phyloP scores from a whole-genome alignment of 2,797 vertebrate genomes.

The Peromyscus eremicus region DNA sequence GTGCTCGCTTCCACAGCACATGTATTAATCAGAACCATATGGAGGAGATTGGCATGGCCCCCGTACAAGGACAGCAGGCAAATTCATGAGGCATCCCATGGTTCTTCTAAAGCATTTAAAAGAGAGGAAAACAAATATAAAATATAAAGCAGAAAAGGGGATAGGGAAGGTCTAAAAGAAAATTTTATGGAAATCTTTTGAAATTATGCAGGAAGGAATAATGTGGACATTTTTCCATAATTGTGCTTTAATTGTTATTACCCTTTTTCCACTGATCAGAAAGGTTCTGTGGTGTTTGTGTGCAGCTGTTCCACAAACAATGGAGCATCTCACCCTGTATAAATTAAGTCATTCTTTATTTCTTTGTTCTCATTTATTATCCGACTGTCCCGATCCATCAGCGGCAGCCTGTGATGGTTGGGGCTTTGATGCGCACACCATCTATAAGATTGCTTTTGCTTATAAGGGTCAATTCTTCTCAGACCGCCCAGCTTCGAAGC shows the following conservation, averaged over 20 bases:
- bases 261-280: background rate
- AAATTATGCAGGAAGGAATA: constrained; percentile 16
- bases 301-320: background rate
- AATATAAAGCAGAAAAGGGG: background rate
- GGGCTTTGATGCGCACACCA: background rate
- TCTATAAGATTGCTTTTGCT: constrained; percentile 24
- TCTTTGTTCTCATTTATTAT: constrained; percentile 27
- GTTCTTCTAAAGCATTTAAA: background rate
- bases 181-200: constrained; percentile 5
- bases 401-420: background rate
- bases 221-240: background rate
- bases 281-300: background rate
- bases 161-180: background rate
- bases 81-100: background rate
- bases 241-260: constrained; percentile 21
- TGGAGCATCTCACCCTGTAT: background rate
- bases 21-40: background rate
- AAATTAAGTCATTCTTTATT: constrained; percentile 47
- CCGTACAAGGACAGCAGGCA: background rate
- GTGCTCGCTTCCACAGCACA: background rate
- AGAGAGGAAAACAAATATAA: background rate
- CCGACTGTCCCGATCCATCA: constrained; percentile 16
- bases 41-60: background rate
- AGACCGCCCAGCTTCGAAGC: background rate
- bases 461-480: constrained; percentile 45